A percentile compares a stretch with the other conserved stretches of the same genome.
Evolutionary conservation across 2,797 vertebrate species (phyloP).

Genomic region (Enteromius argenteus): DNA sequence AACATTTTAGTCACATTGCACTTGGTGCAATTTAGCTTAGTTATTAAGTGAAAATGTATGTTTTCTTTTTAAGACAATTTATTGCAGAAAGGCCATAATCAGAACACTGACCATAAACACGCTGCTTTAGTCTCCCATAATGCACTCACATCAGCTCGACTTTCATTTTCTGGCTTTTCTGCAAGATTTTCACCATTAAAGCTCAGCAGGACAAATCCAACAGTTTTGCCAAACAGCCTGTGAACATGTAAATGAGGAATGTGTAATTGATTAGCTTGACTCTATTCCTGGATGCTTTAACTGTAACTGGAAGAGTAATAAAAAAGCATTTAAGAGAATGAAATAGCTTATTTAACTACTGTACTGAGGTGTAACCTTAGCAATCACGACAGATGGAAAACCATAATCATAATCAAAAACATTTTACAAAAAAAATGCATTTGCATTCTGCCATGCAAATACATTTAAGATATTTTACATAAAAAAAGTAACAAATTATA

Average conservation of each 20-base stretch:
- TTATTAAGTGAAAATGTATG: neutral
- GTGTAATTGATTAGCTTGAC: constrained; percentile 55
- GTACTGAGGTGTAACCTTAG: neutral
- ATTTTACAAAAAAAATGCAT: neutral
- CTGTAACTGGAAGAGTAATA: constrained; percentile 34
- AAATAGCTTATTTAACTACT: neutral
- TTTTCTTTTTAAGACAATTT: neutral
- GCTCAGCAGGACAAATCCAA: constrained; percentile 53
- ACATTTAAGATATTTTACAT: neutral
- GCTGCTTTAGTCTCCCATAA: constrained; percentile 3
- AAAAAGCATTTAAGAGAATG: constrained; percentile 28
- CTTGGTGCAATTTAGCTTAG: neutral
- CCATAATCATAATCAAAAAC: neutral
- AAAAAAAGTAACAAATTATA: neutral
- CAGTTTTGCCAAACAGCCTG: constrained; percentile 52
- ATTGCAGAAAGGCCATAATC: neutral
- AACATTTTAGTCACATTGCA: neutral
- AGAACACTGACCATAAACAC: constrained; percentile 17
- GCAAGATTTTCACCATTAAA: constrained; percentile 36
- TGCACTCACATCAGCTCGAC: neutral
- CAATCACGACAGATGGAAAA: neutral
- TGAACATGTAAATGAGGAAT: constrained; percentile 49
- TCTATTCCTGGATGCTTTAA: constrained; percentile 32
- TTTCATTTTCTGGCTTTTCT: constrained; percentile 27
- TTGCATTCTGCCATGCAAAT: neutral